Evolutionary conservation across 2,113 vertebrate genomes (phyloP), one percentile per base, ranked within the genome.

Genomic region (Oryzias melastigma): DNA sequence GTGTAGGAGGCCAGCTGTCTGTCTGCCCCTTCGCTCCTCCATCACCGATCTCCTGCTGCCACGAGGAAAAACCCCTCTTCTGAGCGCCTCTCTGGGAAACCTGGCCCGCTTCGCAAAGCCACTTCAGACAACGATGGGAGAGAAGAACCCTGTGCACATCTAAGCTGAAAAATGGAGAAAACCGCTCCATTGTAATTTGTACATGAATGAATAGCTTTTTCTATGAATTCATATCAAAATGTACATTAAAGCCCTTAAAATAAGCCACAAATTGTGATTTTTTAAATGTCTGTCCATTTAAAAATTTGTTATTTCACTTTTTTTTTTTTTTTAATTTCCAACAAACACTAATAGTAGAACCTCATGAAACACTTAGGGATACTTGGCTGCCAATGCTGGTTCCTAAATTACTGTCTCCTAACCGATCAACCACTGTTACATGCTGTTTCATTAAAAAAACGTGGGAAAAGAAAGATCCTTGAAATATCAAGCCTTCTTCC

Each of bases 211-310:
- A 86, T 84, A 90, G 79, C 89, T 91, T 90, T 93, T 92, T 93
- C 88, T 90, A 88, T 92, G 90, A 92, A 91, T 92, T 91, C 90
- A 90, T 94, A 94, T 91, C 91, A 93, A 91, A 85, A 83, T 95
- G 93, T 95, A 94, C 94, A 93, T 93, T 93, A 94, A 94, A 94
- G 88, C 87, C 88, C 88, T 75, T 91, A 91, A 88, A 95, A 93
- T 93, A 92, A 94, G 94, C 91, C 85, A 93, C 91, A 89, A 73
- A 89, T 94, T 87, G 80, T 86, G 73, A 88, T 86, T 75, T 88
- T 85, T 87, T n/a, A n/a, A 75, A 70, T 77, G 48, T 73, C 47
- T 41, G 13, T 18, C 12, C 4, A 1, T n/a, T 24, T 46, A 1
- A n/a, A n/a, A 18, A 46, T 24, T 3, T 35, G 10, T 12, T 12